A percentile compares a stretch with the other conserved stretches of the same genome.
Evolutionary conservation across 2,113 vertebrate species (phyloP).

Genomic region (Syngnathus typhle): DNA sequence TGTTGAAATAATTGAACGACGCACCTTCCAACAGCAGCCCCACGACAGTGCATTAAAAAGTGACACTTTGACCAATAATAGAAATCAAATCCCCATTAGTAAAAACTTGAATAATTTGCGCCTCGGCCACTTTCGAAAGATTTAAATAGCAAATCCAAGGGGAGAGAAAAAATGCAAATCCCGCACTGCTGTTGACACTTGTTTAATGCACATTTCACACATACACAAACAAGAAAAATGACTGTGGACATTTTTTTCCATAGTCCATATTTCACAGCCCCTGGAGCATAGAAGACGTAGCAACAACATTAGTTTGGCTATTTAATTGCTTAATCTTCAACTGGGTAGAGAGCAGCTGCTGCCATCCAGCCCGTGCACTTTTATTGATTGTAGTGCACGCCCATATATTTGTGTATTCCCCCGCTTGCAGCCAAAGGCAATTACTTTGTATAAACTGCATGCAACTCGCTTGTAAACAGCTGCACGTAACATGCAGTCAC

Average conservation of each 20-base stretch:
- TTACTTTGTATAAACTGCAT: slow-evolving; percentile 60
- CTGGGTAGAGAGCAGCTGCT: slow-evolving; percentile 55
- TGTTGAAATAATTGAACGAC: too few relatives aligned
- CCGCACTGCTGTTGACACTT: slow-evolving; percentile 12
- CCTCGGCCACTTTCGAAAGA: neutral
- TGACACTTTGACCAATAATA: neutral
- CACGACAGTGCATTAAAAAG: neutral
- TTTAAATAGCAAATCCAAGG: neutral
- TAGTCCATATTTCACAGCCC: slow-evolving; percentile 36
- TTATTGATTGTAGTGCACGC: slow-evolving; percentile 64
- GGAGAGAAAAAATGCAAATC: slow-evolving; percentile 1
- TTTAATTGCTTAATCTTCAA: slow-evolving; percentile 61
- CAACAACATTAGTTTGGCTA: slow-evolving; percentile 55
- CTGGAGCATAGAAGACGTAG: slow-evolving; percentile 46
- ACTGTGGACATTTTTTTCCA: slow-evolving; percentile 18
- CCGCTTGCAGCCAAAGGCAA: slow-evolving; percentile 54
- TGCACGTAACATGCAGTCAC: slow-evolving; percentile 43
- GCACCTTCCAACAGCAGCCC: neutral
- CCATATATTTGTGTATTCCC: slow-evolving; percentile 61
- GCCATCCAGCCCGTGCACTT: slow-evolving; percentile 45
- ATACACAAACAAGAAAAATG: slow-evolving; percentile 1
- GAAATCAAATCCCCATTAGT: neutral
- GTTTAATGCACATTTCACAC: slow-evolving; percentile 11
- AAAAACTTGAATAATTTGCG: neutral
- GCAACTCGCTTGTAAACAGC: slow-evolving; percentile 59